Evolutionary conservation across 2,888 invertebrate genomes (phyloP).

Genomic region (Biston betularia): DNA sequence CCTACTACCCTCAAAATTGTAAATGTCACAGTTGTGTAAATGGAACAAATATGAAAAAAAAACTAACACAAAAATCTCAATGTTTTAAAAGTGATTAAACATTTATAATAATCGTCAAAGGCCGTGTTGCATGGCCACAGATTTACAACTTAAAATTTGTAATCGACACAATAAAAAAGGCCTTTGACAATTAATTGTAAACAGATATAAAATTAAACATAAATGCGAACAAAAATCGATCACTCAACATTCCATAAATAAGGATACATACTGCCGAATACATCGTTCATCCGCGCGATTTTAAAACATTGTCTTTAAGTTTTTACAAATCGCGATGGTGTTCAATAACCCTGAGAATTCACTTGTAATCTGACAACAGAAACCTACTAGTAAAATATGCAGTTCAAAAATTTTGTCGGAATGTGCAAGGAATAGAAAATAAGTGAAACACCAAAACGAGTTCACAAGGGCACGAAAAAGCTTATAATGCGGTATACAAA

Average conservation of each 20-base stretch:
- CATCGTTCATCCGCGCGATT: slow-evolving; percentile 27
- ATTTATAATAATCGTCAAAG: neutral
- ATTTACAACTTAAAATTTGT: neutral
- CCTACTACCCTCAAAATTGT: slow-evolving; percentile 7
- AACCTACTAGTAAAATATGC: neutral
- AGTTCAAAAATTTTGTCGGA: neutral
- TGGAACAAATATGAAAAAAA: neutral
- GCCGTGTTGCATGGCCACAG: neutral
- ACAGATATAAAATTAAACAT: slow-evolving; percentile 58
- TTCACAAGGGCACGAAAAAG: no score
- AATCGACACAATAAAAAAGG: neutral
- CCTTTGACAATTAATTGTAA: slow-evolving; percentile 21
- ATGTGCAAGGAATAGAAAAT: neutral
- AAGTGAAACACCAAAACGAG: neutral
- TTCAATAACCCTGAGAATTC: slow-evolving; percentile 2
- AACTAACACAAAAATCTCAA: slow-evolving; percentile 18
- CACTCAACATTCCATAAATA: slow-evolving; percentile 66
- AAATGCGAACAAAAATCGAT: slow-evolving; percentile 74
- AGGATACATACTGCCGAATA: slow-evolving; percentile 38
- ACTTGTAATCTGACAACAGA: neutral
- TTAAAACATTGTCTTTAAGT: slow-evolving; percentile 18
- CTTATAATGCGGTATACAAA: no score
- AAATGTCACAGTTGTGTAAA: slow-evolving; percentile 3
- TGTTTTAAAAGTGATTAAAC: neutral
- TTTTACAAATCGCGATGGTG: slow-evolving; percentile 1